Evolutionary conservation across 2,888 invertebrate genomes (phyloP).

Genomic region (Aethes cnicana): DNA sequence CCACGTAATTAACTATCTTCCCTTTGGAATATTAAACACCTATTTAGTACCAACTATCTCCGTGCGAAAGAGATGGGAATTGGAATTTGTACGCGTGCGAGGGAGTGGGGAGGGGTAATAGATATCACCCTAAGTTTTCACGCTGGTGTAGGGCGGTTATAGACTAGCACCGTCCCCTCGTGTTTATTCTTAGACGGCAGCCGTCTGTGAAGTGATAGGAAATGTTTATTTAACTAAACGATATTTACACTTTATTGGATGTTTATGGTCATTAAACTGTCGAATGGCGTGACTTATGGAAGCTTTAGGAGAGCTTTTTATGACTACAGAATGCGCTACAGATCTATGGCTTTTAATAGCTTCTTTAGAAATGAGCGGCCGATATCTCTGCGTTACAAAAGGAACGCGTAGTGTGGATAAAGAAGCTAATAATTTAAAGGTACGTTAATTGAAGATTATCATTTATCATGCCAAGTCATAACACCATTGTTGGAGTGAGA

Average conservation of each 20-base stretch:
- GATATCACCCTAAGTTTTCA: slow-evolving; percentile 65
- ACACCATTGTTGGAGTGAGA: slow-evolving; percentile 5
- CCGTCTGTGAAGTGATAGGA: slow-evolving; percentile 69
- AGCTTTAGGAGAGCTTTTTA: slow-evolving; percentile 2
- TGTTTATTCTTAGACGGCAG: slow-evolving; percentile 55
- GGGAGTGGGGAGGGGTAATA: slow-evolving; percentile 51
- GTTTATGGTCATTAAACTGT: slow-evolving; percentile 21
- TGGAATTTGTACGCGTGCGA: slow-evolving; percentile 40
- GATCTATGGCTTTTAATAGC: too few relatives aligned
- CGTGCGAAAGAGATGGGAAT: slow-evolving; percentile 45
- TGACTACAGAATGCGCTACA: too few relatives aligned
- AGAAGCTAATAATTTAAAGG: too few relatives aligned
- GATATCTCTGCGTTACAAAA: too few relatives aligned
- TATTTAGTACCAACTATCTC: slow-evolving; percentile 74
- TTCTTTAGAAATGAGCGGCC: too few relatives aligned
- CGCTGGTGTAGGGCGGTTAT: slow-evolving; percentile 56
- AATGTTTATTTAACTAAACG: slow-evolving; percentile 49
- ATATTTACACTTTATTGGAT: slow-evolving; percentile 28
- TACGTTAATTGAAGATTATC: background rate
- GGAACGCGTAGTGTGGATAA: too few relatives aligned
- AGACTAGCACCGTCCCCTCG: slow-evolving; percentile 47
- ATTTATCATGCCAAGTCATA: slow-evolving; percentile 13
- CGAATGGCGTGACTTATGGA: slow-evolving; percentile 4
- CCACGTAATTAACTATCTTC: slow-evolving; percentile 76
- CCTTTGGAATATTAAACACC: slow-evolving; percentile 81